Conservation (phyloP, 2,113 vertebrate species). For the Chloebia gouldiae region DNA sequence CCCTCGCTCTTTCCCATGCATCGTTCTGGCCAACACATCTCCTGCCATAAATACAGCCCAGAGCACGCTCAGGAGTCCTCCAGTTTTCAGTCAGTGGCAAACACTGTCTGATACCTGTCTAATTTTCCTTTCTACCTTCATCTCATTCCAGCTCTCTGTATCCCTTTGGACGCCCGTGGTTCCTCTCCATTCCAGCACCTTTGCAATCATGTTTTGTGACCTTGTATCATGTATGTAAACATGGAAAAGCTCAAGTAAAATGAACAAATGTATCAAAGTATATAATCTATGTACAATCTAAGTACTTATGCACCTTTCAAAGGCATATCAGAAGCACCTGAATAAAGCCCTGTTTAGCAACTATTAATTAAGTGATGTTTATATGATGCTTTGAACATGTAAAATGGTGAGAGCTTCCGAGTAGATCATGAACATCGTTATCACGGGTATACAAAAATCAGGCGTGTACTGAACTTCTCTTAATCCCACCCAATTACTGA, state of each 20-base stretch:
- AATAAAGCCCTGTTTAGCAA: slow-evolving; percentile 20
- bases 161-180: not conserved
- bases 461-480: slow-evolving; percentile 4
- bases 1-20: not conserved
- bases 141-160: not conserved
- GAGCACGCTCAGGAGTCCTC: not conserved
- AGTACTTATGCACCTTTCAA: slow-evolving; percentile 15
- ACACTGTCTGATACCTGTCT: not conserved
- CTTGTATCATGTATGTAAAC: not conserved
- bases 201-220: not conserved
- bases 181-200: not conserved
- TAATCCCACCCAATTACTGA: slow-evolving; percentile 13
- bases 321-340: not conserved
- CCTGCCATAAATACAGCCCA: not conserved
- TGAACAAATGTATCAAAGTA: slow-evolving; percentile 10
- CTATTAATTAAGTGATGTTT: slow-evolving; percentile 38
- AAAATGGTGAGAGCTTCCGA: not conserved
- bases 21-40: not conserved
- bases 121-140: not conserved
- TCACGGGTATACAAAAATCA: not conserved
- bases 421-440: not conserved
- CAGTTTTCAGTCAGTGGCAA: not conserved
- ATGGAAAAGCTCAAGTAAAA: not conserved
- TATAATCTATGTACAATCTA: not conserved
- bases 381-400: slow-evolving; percentile 16